Base-by-base conservation (phyloP, 2,113 vertebrate genomes). In the Apus apus region DNA sequence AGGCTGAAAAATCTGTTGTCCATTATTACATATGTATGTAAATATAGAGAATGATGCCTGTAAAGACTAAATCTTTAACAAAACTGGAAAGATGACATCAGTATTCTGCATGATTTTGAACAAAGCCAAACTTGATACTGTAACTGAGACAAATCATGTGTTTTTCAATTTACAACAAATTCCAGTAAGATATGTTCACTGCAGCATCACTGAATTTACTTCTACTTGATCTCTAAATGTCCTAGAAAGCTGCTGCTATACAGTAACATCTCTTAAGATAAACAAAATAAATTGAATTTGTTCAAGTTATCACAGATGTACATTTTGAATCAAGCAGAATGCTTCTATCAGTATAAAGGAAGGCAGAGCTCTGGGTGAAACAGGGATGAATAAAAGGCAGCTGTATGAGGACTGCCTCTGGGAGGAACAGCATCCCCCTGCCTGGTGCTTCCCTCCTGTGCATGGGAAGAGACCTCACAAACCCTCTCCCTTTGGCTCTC, bases 1-100 rank as follows among this genome's bases (percentile, higher is more conserved):
- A n/a, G 46, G 48, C 51, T 80, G 56, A 84, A 85, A 50, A 90
- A 57, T 15, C 36, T 1, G 8, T 21, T 1, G 0, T 51, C 27
- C 20, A 38, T 30, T 53, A 54, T 22, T 58, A 46, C 3, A 4
- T 23, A 70, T 38, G 36, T 45, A 30, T 27, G 48, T 14, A 78
- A 65, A 46, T 57, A 57, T 0, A n/a, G 8, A 67, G 15, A 87
- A 89, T 5, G 0, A 27, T 40, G 29, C 20, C 58, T 0, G 0
- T 48, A 81, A 32, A 40, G 58, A 87, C 25, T 66, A 48, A 73
- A 57, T 20, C 8, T 13, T 43, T 8, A 58, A 54, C 9, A 38
- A 79, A 71, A 65, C 57, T 51, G 60, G 51, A 32, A n/a, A 56
- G 40, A 70, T 79, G 17, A 62, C 16, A 40, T 50, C 19, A 29